A percentile compares a stretch with the other conserved stretches of the same genome.
phyloP scores from a whole-genome alignment of 2,888 invertebrate species.

The Plagodis pulveraria region DNA sequence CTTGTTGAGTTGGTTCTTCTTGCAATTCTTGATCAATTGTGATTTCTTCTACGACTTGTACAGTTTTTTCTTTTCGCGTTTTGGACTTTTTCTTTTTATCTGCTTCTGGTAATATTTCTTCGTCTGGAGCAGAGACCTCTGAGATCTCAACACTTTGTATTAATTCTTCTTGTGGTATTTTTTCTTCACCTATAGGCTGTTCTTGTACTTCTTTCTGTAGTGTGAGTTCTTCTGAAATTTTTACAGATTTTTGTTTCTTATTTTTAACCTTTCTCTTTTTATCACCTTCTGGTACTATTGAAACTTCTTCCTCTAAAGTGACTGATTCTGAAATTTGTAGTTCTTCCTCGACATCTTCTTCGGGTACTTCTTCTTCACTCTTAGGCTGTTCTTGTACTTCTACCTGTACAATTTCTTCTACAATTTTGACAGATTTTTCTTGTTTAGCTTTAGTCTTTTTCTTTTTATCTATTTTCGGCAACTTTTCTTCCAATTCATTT shows the following conservation, averaged over 20 bases:
- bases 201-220: constrained; percentile 36
- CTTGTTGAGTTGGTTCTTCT: constrained; percentile 31
- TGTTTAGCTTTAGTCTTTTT: constrained; percentile 44
- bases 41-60: constrained; percentile 21
- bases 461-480: constrained; percentile 44
- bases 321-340: background rate
- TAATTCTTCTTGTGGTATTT: constrained; percentile 29
- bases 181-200: constrained; percentile 54
- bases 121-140: constrained; percentile 50
- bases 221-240: constrained; percentile 20
- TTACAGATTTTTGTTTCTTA: constrained; percentile 20
- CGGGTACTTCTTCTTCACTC: background rate
- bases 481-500: background rate
- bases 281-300: constrained; percentile 1
- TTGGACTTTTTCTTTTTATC: constrained; percentile 56
- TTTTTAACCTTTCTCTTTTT: background rate
- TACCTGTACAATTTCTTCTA: constrained; percentile 46
- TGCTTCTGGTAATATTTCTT: constrained; percentile 63
- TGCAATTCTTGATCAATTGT: constrained; percentile 29
- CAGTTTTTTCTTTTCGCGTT: constrained; percentile 35
- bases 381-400: constrained; percentile 22
- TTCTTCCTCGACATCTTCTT: constrained; percentile 52
- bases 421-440: constrained; percentile 41
- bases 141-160: constrained; percentile 39
- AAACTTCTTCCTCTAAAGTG: background rate